Evolutionary conservation across 37 sponge, comb jelly and placozoan species (phyloP), one percentile per base, ranked within the genome.

Genomic region (Bolinopsis microptera): DNA sequence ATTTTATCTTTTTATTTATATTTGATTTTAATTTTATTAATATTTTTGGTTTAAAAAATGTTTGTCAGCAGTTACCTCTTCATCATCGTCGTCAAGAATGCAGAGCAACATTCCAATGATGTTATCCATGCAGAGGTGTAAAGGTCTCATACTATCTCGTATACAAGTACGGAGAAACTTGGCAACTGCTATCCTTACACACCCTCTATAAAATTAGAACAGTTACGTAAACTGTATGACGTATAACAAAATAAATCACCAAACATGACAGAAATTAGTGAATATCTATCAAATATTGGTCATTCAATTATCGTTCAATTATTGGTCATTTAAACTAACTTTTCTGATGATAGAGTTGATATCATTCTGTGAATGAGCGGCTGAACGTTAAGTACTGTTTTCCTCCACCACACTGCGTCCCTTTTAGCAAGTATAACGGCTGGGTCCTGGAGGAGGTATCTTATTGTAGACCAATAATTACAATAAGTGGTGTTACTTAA

Each of bases 61-160:
- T n/a, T n/a, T 61, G 18, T 61, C 68, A 61, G 16, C 68, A 61
- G 16, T 61, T 18, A 80, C 82, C 37, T 80, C 82, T 8, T 80
- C 82, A 34, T 80, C 82, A 1, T 80, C 82, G 30, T 80, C 82
- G 30, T 80, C 82, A 16, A 80, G 82, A 34, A 80, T 80, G 33
- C 82, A 80, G 35, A 80, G 82, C 38, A 80, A 80, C 82, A 80
- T 80, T 33, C 82, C 82, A 22, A 80, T 80, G 37, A 80, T 80
- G 82, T 33, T 80, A 35, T 80, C 82, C 82, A 80, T 80, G 23
- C 82, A 80, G 22, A 35, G 35, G 5, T 34, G 35, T 2, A 80
- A 22, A 36, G 82, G 82, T 35, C 8, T 35, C 82, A 80, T 80
- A 35, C 82, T 30, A 22, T 80, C 82, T 30, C 38, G 24, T 34